A percentile compares a stretch with the other conserved stretches of the same genome.
Conservation (phyloP, 2,797 vertebrate species). For the Alca torda region DNA sequence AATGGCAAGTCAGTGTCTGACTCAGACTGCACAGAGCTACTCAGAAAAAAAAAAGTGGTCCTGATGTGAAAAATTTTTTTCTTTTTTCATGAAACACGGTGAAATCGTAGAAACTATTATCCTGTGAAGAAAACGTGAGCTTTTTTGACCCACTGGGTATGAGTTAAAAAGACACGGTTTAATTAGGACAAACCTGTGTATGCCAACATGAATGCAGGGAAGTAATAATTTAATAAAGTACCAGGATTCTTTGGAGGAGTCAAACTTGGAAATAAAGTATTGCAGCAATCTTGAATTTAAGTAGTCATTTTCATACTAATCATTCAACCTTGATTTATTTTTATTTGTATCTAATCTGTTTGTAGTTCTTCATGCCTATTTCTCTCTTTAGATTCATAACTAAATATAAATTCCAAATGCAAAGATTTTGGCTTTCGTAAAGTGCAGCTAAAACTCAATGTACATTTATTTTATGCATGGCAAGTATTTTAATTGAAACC, state of each 20-base stretch:
- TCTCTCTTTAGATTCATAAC: background rate
- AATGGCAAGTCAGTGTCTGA: background rate
- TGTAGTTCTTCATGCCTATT: background rate
- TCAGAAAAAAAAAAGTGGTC: background rate
- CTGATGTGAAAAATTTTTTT: background rate
- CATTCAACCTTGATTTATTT: background rate
- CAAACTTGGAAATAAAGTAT: background rate
- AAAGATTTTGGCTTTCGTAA: background rate
- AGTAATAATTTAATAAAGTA: background rate
- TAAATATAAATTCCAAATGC: background rate
- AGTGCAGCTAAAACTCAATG: background rate
- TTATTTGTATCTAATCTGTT: background rate
- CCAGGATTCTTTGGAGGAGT: background rate
- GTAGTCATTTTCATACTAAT: background rate
- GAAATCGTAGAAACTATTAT: background rate
- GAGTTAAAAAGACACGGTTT: background rate
- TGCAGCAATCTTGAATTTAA: background rate
- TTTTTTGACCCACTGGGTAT: background rate
- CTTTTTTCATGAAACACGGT: background rate
- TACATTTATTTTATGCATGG: background rate
- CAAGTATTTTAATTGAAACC: constrained; percentile 4
- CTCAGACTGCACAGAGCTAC: background rate
- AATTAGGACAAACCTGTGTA: background rate
- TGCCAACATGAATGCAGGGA: background rate
- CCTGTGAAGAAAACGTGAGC: background rate